These are phyloP conservation scores for Vanessa tameamea DNA, from an alignment of 1,140 invertebrate species.

Conservation along the genomic window DNA sequence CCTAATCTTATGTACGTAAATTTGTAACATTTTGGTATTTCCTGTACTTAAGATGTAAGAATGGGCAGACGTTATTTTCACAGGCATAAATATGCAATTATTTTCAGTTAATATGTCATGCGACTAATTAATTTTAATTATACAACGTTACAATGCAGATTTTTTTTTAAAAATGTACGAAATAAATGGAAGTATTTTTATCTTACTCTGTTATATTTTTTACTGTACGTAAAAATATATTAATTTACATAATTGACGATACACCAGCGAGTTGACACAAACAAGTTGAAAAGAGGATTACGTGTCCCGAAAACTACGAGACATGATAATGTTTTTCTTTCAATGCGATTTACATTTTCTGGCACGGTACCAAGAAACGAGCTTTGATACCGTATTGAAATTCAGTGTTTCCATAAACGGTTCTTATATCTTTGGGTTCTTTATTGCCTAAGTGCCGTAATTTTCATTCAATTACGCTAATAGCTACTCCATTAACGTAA, in stretches of 20 bases:
- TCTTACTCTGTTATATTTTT: neutral
- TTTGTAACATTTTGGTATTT: neutral
- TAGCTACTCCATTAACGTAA: neutral
- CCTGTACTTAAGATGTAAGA: too few relatives aligned
- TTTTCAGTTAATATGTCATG: neutral
- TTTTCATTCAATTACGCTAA: constrained; percentile 14
- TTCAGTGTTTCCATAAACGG: constrained; percentile 4
- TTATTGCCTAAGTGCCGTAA: constrained; percentile 13
- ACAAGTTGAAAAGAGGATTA: constrained; percentile 1
- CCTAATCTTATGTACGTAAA: neutral
- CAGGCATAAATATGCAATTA: neutral
- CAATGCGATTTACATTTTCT: constrained; percentile 4
- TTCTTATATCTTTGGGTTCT: neutral
- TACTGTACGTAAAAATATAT: neutral
- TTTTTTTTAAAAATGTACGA: neutral
- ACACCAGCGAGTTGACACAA: constrained; percentile 10
- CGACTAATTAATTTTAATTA: too few relatives aligned
- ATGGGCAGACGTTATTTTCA: constrained; percentile 6
- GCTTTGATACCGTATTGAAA: constrained; percentile 28
- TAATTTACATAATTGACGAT: constrained; percentile 8
- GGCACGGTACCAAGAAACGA: constrained; percentile 13
- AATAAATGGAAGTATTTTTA: neutral
- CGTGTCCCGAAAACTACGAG: constrained; percentile 6
- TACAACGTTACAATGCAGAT: too few relatives aligned
- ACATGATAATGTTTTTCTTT: constrained; percentile 5